Conservation (phyloP, 2,888 invertebrate genomes). For the Synergus laeviventris region DNA sequence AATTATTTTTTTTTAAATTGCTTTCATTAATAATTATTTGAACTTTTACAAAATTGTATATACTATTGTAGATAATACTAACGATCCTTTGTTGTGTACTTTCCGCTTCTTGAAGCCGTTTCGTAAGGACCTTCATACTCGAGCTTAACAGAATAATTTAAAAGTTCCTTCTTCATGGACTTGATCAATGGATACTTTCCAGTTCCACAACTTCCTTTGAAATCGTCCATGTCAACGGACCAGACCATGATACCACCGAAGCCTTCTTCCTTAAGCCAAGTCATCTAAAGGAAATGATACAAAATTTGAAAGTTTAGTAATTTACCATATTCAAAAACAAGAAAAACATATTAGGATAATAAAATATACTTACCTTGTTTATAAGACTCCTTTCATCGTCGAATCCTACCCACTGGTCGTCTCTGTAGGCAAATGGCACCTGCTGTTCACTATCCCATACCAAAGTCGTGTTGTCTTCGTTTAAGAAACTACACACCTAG, state of each 20-base stretch:
- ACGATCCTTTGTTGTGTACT: constrained; percentile 94
- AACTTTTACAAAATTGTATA: no score
- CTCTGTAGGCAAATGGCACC: constrained; percentile 95
- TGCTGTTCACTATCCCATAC: constrained; percentile 98
- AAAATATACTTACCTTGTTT: constrained; percentile 84
- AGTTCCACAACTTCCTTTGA: constrained; percentile 91
- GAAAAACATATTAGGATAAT: not conserved
- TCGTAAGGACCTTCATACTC: constrained; percentile 94
- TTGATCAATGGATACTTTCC: constrained; percentile 93
- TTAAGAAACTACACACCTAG: constrained; percentile 91
- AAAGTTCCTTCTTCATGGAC: constrained; percentile 90
- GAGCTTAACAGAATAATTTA: constrained; percentile 87
- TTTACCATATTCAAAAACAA: not conserved
- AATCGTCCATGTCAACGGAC: constrained; percentile 98
- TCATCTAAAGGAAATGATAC: constrained; percentile 81
- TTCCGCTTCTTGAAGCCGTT: constrained; percentile 82
- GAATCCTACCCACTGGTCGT: constrained; percentile 96
- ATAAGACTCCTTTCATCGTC: constrained; percentile 94
- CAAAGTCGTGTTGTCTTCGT: constrained; percentile 92
- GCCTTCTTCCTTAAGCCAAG: constrained; percentile 95
- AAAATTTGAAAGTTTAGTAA: not conserved
- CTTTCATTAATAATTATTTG: no score
- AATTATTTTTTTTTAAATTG: no score
- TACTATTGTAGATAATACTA: constrained; percentile 76
- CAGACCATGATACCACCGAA: constrained; percentile 98